These are phyloP conservation scores for Synaphobranchus kaupii DNA, from an alignment of 2,797 vertebrate genomes.

Conservation along the genomic window DNA sequence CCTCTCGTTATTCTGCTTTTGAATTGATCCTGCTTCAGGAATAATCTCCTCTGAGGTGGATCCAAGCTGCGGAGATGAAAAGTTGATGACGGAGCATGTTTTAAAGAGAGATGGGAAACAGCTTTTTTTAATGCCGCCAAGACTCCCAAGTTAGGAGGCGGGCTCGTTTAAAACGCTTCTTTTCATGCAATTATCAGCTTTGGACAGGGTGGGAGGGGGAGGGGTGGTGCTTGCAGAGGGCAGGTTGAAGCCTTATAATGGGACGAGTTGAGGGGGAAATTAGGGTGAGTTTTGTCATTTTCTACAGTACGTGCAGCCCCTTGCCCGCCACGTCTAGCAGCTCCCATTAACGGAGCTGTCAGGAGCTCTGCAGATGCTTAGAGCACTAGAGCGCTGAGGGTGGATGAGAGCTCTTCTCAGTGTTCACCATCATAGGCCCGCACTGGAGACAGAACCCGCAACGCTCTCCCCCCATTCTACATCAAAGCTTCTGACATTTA, in stretches of 20 bases:
- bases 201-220: conserved; percentile 28
- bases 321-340: conserved; percentile 44
- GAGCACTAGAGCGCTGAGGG: conserved; percentile 47
- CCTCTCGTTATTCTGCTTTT: not conserved
- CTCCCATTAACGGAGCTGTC: conserved; percentile 59
- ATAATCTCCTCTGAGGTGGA: not conserved
- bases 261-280: not conserved
- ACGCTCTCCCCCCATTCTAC: conserved; percentile 1
- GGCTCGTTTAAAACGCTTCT: conserved; percentile 50
- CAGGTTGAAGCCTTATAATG: conserved; percentile 29
- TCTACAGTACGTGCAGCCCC: conserved; percentile 42
- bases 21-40: not conserved
- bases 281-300: conserved; percentile 15
- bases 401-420: conserved; percentile 24
- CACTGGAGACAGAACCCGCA: not conserved
- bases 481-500: not conserved
- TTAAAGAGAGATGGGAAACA: not conserved
- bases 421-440: conserved; percentile 6
- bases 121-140: not conserved
- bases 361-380: conserved; percentile 51
- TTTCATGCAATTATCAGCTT: conserved; percentile 55
- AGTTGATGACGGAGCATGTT: not conserved
- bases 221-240: conserved; percentile 36
- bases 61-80: not conserved
- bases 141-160: not conserved